Base-by-base conservation (phyloP, 1,140 invertebrate genomes). In the Drosophila nebulosa region DNA sequence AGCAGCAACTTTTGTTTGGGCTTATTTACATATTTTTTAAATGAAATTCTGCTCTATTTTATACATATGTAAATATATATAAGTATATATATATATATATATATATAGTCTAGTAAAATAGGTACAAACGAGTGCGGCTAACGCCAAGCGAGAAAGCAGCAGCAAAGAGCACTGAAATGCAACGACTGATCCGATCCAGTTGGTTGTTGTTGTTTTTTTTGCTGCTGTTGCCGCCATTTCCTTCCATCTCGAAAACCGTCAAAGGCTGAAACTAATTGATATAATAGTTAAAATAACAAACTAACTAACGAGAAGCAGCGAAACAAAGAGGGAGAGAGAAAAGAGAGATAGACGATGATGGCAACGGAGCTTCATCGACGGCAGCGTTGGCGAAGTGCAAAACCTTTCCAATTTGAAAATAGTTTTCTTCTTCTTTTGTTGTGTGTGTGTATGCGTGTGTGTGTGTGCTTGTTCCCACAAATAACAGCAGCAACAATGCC, bases 221-320 rank as follows among this genome's bases (percentile, higher is more conserved):
- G 39, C 21, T 46, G 39, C 21, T 46, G 39, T 1, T 18, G 18
- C 10, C 18, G 58, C 39, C 74, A 88, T 79, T 88, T 86, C 81
- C 78, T 72, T 56, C 35, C 56, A 42, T 42, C 18, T 9, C 63
- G 7, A 32, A 66, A 73, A 73, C 64, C 83, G 81, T 86, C 81
- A 86, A 86, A 86, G 58, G 64, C 70, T 73, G 74, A 76, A 86
- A 86, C 81, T 86, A 86, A 86, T 86, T 86, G 81, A 86, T 86
- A 88, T 86, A 86, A 86, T 86, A 86, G 81, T 86, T 86, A 88
- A 86, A 86, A 86, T 88, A 86, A 81, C 83, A 81, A 88, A 83
- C 81, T 85, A 85, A 86, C 81, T 86, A 86, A 88, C 81, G 83
- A 86, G 81, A 78, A 86, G 81, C 75, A 80, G 88, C 18, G 64